These are phyloP conservation scores for Apeltes quadracus DNA, from an alignment of 2,113 vertebrate species.

Conservation along the genomic window DNA sequence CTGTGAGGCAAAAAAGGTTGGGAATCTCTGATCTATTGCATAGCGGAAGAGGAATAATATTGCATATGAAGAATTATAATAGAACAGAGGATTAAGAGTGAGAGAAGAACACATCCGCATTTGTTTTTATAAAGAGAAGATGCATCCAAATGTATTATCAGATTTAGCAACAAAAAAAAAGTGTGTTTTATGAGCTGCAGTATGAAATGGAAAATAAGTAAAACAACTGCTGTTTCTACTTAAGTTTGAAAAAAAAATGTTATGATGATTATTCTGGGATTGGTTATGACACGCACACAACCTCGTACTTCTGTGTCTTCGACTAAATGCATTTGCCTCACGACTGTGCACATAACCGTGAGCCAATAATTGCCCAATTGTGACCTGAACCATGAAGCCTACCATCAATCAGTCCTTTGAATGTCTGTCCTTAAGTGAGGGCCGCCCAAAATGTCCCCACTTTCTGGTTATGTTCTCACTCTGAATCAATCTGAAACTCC, in stretches of 20 bases:
- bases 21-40: background rate
- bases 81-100: background rate
- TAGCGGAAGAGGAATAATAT: background rate
- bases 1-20: too few relatives aligned
- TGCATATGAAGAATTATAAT: background rate
- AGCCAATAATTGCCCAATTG: background rate
- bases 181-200: background rate
- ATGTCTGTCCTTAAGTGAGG: too few relatives aligned
- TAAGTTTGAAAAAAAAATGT: background rate
- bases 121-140: background rate
- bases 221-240: background rate
- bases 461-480: background rate
- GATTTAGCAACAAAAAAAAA: background rate
- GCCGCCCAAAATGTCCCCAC: too few relatives aligned
- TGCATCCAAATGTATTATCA: background rate
- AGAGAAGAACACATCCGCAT: background rate
- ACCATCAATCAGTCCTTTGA: background rate
- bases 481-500: background rate
- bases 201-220: background rate
- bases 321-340: background rate
- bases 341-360: background rate
- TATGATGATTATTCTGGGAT: background rate
- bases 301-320: background rate
- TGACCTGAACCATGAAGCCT: background rate
- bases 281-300: background rate